Evolutionary conservation across 23 tunicate species (phyloP), one percentile per base, ranked within the genome.

Genomic region (Ciona savignyi): DNA sequence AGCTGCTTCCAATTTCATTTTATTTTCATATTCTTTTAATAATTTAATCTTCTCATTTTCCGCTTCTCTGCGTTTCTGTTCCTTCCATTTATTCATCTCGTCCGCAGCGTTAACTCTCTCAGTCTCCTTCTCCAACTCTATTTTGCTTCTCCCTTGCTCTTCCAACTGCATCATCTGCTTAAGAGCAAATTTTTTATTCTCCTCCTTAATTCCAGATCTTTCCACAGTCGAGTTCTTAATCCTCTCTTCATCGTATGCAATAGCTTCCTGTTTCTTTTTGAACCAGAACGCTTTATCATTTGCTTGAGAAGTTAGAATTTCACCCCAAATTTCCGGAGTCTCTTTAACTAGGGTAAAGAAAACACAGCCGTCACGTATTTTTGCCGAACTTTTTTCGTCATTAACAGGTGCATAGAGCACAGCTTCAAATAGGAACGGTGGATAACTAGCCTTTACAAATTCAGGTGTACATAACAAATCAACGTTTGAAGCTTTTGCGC

Each of bases 141-240:
- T 91, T 29, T 85, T 67, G 15, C 35, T 31, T 11, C 77, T 62
- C 25, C 74, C 93, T 22, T 68, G 35, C 32, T 86, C 85, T 63
- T 77, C 78, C 65, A 84, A 74, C 69, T 80, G 80, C 97, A 91
- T 91, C 97, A 91, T 91, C 80, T 91, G 83, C 70, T 77, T 76
- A 1, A 91, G 29, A 1, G 97, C 51, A 48, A 73, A 84, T 71
- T 83, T 83, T 66, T 80, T 91, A 35, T 76, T 76, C 56, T 71
- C 60, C 24, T 83, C 76, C 56, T 85, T 84, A 6, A 60, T 48
- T 27, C 31, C 65, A 60, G 67, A 30, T 72, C 66, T 83, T 71
- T 85, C 77, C 11, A 42, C 15, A 15, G 15, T 15, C 15, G 56
- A 9, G 9, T 9, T 42, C 65, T 80, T 80, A 42, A 15, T 23